Evolutionary conservation across 1,140 invertebrate species (phyloP), one percentile per base, ranked within the genome.

Genomic region (Zeugodacus cucurbitae): DNA sequence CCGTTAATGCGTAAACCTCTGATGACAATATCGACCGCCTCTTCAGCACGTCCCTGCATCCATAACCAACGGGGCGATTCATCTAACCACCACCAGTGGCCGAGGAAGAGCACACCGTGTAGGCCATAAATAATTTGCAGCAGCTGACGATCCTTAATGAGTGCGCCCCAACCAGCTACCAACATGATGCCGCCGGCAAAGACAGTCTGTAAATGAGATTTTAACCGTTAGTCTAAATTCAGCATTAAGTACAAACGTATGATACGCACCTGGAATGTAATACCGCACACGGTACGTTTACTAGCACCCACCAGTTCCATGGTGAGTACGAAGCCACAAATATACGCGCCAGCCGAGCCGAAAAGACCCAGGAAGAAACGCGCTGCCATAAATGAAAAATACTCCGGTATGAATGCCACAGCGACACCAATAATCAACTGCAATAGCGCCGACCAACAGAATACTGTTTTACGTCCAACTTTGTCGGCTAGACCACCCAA

Each of bases 401-500:
- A 98, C 89, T 97, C 95, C 0, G 96, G 95, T 26, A 96, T 94
- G 90, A 97, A 96, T 1, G 97, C 96, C 1, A 96, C 96, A 1
- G 94, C 92, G 32, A 98, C 95, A 3, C 96, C 96, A 5, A 97
- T 93, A 34, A 97, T 93, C 44, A 97, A 90, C 90, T 97, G 96
- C 3, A 97, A 90, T 3, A 96, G 93, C 0, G 95, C 95, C 11
- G 96, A 96, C 93, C 96, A 95, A 90, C 96, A 97, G 90, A 97
- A 97, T 87, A 97, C 95, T 2, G 94, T 96, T 91, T 98, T 98
- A 10, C 97, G 94, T 0, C 97, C 97, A 89, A 96, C 96, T 94
- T 96, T 98, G 91, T 99, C 98, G 0, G 98, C 97, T 90, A 98
- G 92, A 26, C 96, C 96, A 11, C 98, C 97, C n/a, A 98, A 94